Evolutionary conservation across 1,140 invertebrate genomes (phyloP), one percentile per base, ranked within the genome.

Genomic region (Bombus waltoni): DNA sequence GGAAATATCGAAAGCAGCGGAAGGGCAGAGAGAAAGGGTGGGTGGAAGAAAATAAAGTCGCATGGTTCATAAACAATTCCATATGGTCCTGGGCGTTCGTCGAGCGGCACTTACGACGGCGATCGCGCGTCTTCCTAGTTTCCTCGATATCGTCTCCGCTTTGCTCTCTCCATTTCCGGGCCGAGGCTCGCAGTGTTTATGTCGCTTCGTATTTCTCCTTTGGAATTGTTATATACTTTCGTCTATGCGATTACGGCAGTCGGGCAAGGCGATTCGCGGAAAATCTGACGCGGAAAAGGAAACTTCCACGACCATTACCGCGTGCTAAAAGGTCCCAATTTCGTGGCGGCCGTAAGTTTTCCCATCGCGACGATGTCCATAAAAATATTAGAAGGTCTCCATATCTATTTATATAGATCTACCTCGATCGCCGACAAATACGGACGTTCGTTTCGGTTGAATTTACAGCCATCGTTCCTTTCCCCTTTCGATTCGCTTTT

Each of bases 1-100:
- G 68, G 72, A 87, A 84, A 81, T 82, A 82, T 83, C 66, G 82
- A 76, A 70, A 85, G 70, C 42, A 59, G 77, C 44, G 47, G n/a
- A 59, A 10, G 18, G 28, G 73, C 32, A 32, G 32, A 32, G 57
- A 53, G 68, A 40, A 1, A 10, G 40, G 66, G 28, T 18, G n/a
- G 82, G 57, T 80, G 76, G 73, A 87, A 73, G 90, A 84, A 81
- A 90, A 91, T 90, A 91, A 92, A 91, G 86, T 73, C 88, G 80
- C 87, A 92, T 81, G 91, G 87, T 87, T 92, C 91, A 91, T 91
- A 91, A 92, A 93, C 91, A 92, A 92, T 93, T 90, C 88, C 92
- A 92, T 93, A 92, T 93, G 92, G 88, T 92, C 88, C n/a, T 66
- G 83, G 77, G 81, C 88, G 88, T 81, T 89, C 83, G 78, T 78